phyloP scores from a whole-genome alignment of 2,113 vertebrate species.

The Synodontis membranacea region DNA sequence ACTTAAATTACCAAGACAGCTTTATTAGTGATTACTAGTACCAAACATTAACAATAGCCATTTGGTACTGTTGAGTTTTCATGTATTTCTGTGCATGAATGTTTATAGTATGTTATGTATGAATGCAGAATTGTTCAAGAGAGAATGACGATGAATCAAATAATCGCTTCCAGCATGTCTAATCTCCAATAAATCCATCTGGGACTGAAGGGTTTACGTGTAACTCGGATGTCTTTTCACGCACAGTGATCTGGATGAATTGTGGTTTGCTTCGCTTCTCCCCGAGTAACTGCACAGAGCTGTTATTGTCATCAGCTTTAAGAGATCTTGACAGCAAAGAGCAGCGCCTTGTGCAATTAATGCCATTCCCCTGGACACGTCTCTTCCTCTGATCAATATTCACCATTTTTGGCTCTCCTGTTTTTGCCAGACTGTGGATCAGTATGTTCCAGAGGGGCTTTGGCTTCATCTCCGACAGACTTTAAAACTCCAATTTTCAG shows the following conservation, averaged over 20 bases:
- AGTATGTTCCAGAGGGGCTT: conserved; percentile 1
- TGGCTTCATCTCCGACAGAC: conserved; percentile 2
- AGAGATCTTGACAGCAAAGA: conserved; percentile 6
- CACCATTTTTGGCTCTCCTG: neutral
- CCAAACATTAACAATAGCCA: too few relatives aligned
- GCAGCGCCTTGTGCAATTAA: conserved; percentile 30
- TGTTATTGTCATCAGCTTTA: conserved; percentile 21
- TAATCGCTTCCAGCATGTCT: neutral
- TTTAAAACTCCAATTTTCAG: neutral
- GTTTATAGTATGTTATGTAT: neutral
- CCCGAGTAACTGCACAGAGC: conserved; percentile 1
- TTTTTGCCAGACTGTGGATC: conserved; percentile 19
- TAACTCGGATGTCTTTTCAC: neutral
- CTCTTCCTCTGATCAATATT: conserved; percentile 34
- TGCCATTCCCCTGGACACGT: conserved; percentile 8
- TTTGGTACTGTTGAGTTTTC: neutral
- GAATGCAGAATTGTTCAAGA: neutral
- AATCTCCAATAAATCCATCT: neutral
- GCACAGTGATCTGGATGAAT: conserved; percentile 14
- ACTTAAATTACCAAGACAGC: too few relatives aligned
- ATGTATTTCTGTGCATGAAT: neutral
- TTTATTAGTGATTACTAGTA: neutral
- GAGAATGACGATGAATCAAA: neutral
- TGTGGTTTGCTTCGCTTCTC: conserved; percentile 4
- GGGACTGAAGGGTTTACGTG: neutral